Evolutionary conservation across 64 coral and sea anemone genomes (phyloP), one percentile per base, ranked within the genome.

Genomic region (Trachythela sp.): DNA sequence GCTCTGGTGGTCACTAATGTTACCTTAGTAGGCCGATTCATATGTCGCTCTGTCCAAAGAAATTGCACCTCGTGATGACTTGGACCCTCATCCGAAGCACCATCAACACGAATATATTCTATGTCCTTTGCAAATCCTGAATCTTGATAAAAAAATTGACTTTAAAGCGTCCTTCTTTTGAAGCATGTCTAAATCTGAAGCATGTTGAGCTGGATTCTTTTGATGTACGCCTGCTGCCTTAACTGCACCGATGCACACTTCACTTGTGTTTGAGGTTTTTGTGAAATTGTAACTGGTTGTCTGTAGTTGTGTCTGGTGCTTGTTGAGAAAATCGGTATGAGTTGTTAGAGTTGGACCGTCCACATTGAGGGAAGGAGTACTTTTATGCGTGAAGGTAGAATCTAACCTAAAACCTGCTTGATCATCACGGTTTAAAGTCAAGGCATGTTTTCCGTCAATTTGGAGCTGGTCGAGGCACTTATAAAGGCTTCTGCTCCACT

Each of bases 351-450:
- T 56, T 24, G 41, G 88, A 22, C 20, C 20, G 30, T 6, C 59
- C 2, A 68, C 59, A 22, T 68, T 68, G 3, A 68, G 30, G 7
- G 59, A 68, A 68, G 59, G 59, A 4, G 6, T 68, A 31, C 15
- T 68, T 14, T 68, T 68, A 31, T 68, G 59, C 30, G 59, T 68
- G 59, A n/a, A 68, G 4, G 59, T 93, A 35, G 92, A 89, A 13
- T 89, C 87, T 18, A 89, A 22, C 49, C 83, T 6, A 36, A 93
- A 93, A 3, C 87, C 83, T 2, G 92, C 92, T 70, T 93, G 92
- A 30, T 93, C 87, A 77, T 93, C 92, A 13, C 75, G 91, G 49
- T 88, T 92, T 24, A 92, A 35, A 8, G 84, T 27, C 13, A 92
- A 14, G 48, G 88, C 88, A 42, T 92, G 77, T 11, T 88, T 88